Percentiles rank a stretch among this genome's conserved stretches.
These are phyloP conservation scores for Bombylius major DNA, from an alignment of 2,888 invertebrate genomes.

Conservation along the genomic window DNA sequence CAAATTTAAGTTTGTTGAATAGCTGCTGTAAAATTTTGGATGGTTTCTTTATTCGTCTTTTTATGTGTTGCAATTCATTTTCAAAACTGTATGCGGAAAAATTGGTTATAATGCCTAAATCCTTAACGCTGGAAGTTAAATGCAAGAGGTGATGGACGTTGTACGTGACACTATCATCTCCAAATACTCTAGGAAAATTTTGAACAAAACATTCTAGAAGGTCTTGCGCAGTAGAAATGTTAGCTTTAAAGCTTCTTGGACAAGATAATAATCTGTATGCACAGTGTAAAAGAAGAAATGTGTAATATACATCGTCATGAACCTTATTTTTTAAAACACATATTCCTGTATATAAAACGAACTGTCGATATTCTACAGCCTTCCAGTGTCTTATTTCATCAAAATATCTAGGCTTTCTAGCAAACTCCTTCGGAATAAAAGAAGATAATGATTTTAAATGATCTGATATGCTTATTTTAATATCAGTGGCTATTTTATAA, in stretches of 20 bases:
- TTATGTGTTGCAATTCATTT: slow-evolving; percentile 13
- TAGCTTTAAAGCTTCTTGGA: neutral
- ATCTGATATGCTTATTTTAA: neutral
- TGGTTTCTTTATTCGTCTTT: slow-evolving; percentile 4
- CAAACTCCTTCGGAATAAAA: slow-evolving; percentile 4
- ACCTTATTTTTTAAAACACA: slow-evolving; percentile 4
- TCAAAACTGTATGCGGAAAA: slow-evolving; percentile 7
- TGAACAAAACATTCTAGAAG: slow-evolving; percentile 11
- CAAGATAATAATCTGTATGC: slow-evolving; percentile 1
- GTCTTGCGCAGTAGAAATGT: slow-evolving; percentile 3
- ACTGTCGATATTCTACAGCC: slow-evolving; percentile 8
- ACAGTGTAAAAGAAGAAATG: slow-evolving; percentile 5
- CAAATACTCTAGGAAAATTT: slow-evolving; percentile 11
- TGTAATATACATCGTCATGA: slow-evolving; percentile 10
- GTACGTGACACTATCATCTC: slow-evolving; percentile 8
- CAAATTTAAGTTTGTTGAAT: neutral
- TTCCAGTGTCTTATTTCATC: slow-evolving; percentile 14
- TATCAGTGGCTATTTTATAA: neutral
- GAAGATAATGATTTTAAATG: neutral
- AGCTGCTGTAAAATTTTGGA: slow-evolving; percentile 1
- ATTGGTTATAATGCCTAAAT: slow-evolving; percentile 8
- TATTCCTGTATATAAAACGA: slow-evolving; percentile 12
- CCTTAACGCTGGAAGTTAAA: slow-evolving; percentile 7
- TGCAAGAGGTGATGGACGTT: slow-evolving; percentile 13
- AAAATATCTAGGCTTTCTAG: slow-evolving; percentile 10